A percentile compares a stretch with the other conserved stretches of the same genome.
Conservation (phyloP, 2,113 vertebrate genomes). For the Mungos mungo region DNA sequence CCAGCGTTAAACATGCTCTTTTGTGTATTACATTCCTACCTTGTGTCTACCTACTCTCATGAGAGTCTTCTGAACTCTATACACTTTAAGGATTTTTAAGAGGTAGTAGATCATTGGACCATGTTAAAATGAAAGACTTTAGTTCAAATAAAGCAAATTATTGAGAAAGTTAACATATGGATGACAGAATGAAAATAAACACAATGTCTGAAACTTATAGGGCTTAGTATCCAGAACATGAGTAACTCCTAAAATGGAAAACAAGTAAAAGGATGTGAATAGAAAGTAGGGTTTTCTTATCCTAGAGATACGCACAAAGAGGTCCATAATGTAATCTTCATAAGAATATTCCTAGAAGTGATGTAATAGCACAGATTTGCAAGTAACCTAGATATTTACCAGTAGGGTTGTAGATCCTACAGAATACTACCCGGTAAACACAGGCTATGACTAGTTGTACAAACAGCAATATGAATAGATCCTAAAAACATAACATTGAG, state of each 20-base stretch:
- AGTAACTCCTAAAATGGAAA: background rate
- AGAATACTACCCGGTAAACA: background rate
- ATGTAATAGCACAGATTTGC: background rate
- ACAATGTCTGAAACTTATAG: background rate
- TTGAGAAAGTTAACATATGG: background rate
- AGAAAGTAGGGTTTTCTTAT: background rate
- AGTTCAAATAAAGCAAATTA: background rate
- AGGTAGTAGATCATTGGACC: background rate
- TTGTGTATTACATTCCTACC: background rate
- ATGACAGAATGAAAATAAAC: background rate
- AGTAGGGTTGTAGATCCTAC: background rate
- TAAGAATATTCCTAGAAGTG: background rate
- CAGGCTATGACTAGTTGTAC: background rate
- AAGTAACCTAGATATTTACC: background rate
- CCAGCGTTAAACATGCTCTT: background rate
- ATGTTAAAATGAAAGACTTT: conserved; percentile 25
- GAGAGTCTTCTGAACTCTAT: background rate
- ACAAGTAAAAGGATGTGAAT: background rate
- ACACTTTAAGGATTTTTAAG: background rate
- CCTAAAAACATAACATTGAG: background rate
- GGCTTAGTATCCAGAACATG: background rate
- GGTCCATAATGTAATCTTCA: no score
- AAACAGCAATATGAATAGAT: background rate
- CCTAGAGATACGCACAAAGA: background rate
- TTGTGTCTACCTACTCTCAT: background rate